Conservation (phyloP, 2,797 vertebrate genomes). For the Synaphobranchus kaupii region DNA sequence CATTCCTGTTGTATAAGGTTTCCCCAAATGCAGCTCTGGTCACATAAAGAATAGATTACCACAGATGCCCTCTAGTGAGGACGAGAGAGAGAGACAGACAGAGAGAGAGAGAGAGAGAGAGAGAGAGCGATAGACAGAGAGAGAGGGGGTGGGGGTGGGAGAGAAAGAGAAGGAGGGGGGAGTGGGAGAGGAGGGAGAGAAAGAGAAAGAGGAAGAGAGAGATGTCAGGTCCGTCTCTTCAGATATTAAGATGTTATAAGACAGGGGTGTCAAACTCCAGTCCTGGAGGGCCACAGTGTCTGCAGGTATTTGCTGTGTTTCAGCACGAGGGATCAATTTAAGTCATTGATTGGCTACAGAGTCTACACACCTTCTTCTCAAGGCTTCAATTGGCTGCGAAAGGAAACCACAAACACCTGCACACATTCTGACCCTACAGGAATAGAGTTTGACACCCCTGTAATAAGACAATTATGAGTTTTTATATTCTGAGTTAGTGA, state of each 20-base stretch:
- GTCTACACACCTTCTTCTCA: too few species aligned
- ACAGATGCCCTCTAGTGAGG: constrained; percentile 30
- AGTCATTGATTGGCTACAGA: too few species aligned
- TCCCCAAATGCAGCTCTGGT: background rate
- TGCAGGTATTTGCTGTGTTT: too few species aligned
- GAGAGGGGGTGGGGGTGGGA: constrained; percentile 46
- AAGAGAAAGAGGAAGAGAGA: background rate
- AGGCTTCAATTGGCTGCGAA: too few species aligned
- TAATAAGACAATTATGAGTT: too few species aligned
- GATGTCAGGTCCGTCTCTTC: too few species aligned
- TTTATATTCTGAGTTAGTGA: background rate
- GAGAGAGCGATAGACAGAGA: constrained; percentile 13
- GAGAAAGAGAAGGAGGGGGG: background rate
- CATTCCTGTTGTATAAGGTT: background rate
- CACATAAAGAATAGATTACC: background rate
- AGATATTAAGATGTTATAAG: constrained; percentile 48
- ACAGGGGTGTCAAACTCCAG: too few species aligned
- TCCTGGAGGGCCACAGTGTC: too few species aligned
- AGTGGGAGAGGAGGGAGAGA: background rate
- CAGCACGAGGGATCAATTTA: too few species aligned
- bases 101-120: background rate
- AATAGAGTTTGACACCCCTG: too few species aligned
- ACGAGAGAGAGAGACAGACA: background rate
- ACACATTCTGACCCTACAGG: too few species aligned
- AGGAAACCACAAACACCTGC: too few species aligned